Conservation (phyloP, 2,888 invertebrate genomes). For the Axea sp. region DNA sequence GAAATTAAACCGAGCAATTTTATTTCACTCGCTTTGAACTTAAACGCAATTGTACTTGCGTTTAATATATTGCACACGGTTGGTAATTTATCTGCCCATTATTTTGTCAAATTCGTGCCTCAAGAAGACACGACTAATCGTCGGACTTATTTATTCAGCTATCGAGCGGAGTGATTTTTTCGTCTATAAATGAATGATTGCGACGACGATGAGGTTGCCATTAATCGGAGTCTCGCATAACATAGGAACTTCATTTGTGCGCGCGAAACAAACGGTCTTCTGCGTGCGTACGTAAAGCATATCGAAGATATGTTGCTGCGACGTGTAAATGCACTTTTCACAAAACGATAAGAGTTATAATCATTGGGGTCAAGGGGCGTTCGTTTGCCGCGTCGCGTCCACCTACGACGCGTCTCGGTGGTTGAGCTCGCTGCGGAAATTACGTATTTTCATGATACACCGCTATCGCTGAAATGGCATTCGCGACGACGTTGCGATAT, state of each 20-base stretch:
- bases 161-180: conserved; percentile 3
- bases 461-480: conserved; percentile 45
- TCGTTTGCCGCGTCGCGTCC: conserved; percentile 49
- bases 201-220: conserved; percentile 5
- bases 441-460: conserved; percentile 44
- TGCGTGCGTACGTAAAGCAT: conserved; percentile 38
- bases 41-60: too few species aligned
- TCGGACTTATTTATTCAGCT: conserved; percentile 22
- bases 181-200: conserved; percentile 37
- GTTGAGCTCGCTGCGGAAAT: conserved; percentile 44
- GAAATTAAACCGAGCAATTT: too few species aligned
- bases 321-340: conserved; percentile 63
- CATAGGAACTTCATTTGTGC: conserved; percentile 56
- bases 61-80: too few species aligned
- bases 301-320: conserved; percentile 46
- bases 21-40: too few species aligned
- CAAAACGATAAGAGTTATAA: conserved; percentile 71
- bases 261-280: conserved; percentile 36
- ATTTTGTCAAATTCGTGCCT: conserved; percentile 1
- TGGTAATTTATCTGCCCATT: background rate
- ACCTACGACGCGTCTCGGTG: conserved; percentile 52
- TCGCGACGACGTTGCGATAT: conserved; percentile 18
- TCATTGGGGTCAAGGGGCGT: conserved; percentile 71
- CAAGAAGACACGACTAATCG: conserved; percentile 5
- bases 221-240: conserved; percentile 44